Base-by-base conservation (phyloP, 2,113 vertebrate species). In the Mormoops blainvillei region DNA sequence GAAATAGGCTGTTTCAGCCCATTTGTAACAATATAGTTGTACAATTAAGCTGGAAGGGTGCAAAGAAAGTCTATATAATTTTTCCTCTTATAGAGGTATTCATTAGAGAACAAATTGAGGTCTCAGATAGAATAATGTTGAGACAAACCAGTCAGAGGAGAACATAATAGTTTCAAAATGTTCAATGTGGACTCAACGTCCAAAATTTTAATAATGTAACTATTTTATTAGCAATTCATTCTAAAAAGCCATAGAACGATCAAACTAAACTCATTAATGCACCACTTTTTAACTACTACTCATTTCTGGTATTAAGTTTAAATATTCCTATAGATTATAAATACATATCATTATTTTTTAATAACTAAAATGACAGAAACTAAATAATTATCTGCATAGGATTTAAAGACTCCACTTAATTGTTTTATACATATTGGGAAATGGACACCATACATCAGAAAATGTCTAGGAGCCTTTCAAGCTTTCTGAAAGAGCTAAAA, bases 11-110 rank as follows among this genome's bases (percentile, higher is more conserved):
- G 58, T 41, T 94, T 52, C 28, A 96, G 50, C 85, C 95, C 76
- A 76, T 97, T 98, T 97, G 65, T 97, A 98, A 94, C 91, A 96
- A 61, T 94, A 91, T 18, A 97, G 81, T 83, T 5, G 0, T 50
- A 90, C 68, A 97, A 89, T 84, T 82, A 93, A 97, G 84, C 87
- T 95, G 76, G 87, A 98, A 96, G n/a, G 38, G 4, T 73, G 94
- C 93, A 98, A 93, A 82, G 78, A 61, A 97, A 97, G 48, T 82
- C 81, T 85, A 43, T 89, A 41, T 84, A 96, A 98, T 96, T 88
- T 91, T 90, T 87, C 73, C 36, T 94, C 87, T 96, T 95, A 78
- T 7, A 81, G 65, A 96, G 10, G 19, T 68, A 50, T 16, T 22
- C 70, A 89, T 94, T 93, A 92, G 16, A 94, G 56, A 61, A 89